phyloP scores from a whole-genome alignment of 1,140 invertebrate genomes.

The Bathynomus jamesi region DNA sequence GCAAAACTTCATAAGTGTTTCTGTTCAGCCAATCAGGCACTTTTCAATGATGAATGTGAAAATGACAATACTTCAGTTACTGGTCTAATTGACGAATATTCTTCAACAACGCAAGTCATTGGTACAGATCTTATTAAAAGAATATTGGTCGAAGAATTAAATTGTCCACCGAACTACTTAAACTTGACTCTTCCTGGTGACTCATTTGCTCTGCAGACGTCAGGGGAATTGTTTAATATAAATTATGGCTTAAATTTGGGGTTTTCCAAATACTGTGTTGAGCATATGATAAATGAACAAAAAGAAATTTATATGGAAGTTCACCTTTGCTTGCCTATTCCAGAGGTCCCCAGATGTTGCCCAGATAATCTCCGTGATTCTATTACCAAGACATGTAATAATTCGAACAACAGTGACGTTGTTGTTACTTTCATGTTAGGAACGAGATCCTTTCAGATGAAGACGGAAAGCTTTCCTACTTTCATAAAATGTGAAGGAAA shows the following conservation, averaged over 20 bases:
- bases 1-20: neutral
- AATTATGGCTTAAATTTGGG: neutral
- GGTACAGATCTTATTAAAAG: neutral
- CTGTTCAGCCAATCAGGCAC: neutral
- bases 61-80: neutral
- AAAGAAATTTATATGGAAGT: neutral
- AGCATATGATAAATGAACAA: neutral
- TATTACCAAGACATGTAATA: neutral
- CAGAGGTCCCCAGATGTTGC: neutral
- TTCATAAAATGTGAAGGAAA: neutral
- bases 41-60: neutral
- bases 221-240: neutral
- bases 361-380: neutral
- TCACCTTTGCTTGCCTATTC: neutral
- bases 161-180: neutral
- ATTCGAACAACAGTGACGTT: neutral
- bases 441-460: neutral
- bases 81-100: neutral
- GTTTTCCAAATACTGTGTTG: neutral
- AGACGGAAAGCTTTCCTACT: neutral
- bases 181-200: neutral
- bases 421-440: neutral
- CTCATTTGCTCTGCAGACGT: neutral
- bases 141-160: neutral
- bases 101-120: neutral